Evolutionary conservation across 1,140 invertebrate genomes (phyloP).

Genomic region (Choristoneura fumiferana): DNA sequence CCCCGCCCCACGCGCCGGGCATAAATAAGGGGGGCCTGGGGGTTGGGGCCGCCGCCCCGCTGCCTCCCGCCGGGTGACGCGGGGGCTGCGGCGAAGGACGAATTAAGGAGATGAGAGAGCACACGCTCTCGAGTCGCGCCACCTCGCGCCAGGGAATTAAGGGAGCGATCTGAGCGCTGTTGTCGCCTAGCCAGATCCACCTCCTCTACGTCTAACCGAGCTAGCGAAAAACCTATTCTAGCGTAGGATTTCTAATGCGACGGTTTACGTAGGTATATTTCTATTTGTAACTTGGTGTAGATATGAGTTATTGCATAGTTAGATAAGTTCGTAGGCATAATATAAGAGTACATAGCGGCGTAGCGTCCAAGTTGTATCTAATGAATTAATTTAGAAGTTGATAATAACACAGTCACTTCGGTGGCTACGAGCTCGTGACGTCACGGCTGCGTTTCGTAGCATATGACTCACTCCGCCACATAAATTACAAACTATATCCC

Average conservation of each 20-base stretch:
- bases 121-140: constrained; percentile 72
- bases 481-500: constrained; percentile 75
- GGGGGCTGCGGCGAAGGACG: constrained; percentile 76
- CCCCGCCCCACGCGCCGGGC: constrained; percentile 50
- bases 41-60: constrained; percentile 65
- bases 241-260: constrained; percentile 2
- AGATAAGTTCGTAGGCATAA: neutral
- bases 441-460: constrained; percentile 61
- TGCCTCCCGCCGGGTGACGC: constrained; percentile 36
- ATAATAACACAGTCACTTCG: neutral
- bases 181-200: constrained; percentile 20
- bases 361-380: neutral
- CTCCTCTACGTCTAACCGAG: constrained; percentile 11
- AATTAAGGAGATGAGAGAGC: constrained; percentile 78
- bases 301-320: too few relatives aligned
- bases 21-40: constrained; percentile 74
- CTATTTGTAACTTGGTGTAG: too few relatives aligned
- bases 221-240: constrained; percentile 10
- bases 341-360: neutral
- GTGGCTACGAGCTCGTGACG: constrained; percentile 51
- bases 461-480: constrained; percentile 60
- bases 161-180: constrained; percentile 29
- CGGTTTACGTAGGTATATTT: too few relatives aligned
- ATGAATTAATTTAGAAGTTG: constrained; percentile 4
- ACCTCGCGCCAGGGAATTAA: constrained; percentile 65